Evolutionary conservation across 1,140 invertebrate genomes (phyloP).

Genomic region (Delia radicum): DNA sequence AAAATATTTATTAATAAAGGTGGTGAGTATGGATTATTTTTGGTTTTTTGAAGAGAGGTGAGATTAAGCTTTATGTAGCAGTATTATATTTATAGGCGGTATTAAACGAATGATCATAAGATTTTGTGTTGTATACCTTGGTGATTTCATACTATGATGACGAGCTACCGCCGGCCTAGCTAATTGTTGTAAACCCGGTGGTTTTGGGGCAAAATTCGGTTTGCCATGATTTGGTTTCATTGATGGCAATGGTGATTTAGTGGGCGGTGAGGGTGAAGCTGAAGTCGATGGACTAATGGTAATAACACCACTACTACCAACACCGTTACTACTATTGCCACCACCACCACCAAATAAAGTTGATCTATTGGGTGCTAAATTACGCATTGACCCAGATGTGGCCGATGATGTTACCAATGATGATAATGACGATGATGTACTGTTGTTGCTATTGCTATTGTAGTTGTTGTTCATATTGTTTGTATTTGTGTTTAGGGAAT

Average conservation of each 20-base stretch:
- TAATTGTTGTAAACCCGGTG: slow-evolving; percentile 50
- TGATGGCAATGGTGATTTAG: slow-evolving; percentile 33
- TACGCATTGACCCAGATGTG: slow-evolving; percentile 31
- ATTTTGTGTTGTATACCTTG: slow-evolving; percentile 44
- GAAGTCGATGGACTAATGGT: slow-evolving; percentile 25
- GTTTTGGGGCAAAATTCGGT: slow-evolving; percentile 55
- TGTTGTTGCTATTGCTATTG: slow-evolving; percentile 11
- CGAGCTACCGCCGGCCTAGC: slow-evolving; percentile 47
- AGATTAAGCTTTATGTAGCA: not conserved
- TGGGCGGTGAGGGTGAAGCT: slow-evolving; percentile 27
- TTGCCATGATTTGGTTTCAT: slow-evolving; percentile 52
- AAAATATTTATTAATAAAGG: not conserved
- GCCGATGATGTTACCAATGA: slow-evolving; percentile 36
- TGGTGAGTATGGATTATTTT: not conserved
- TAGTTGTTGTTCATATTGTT: slow-evolving; percentile 23
- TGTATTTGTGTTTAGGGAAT: slow-evolving; percentile 8
- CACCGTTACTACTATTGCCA: slow-evolving; percentile 28
- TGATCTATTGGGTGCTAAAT: slow-evolving; percentile 47
- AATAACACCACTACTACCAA: slow-evolving; percentile 28
- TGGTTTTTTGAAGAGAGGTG: not conserved
- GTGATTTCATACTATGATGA: slow-evolving; percentile 56
- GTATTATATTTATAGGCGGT: not conserved
- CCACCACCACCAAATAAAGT: slow-evolving; percentile 40
- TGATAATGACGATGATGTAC: slow-evolving; percentile 5
- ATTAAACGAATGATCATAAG: not conserved